Conservation (phyloP, 2,888 invertebrate species). For the Leptinotarsa peninsularis region DNA sequence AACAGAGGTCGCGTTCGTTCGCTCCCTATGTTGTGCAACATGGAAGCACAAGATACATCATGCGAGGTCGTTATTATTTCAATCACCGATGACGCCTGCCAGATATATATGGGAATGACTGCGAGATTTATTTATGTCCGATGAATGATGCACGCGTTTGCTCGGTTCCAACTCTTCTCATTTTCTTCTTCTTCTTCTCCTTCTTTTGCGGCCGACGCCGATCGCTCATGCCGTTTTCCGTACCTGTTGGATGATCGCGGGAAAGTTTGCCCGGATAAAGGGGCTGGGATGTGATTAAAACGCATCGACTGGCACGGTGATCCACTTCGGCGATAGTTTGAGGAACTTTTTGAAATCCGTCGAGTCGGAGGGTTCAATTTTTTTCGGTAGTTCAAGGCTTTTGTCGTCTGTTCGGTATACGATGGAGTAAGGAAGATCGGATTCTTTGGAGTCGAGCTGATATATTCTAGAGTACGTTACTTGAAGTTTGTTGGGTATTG, state of each 20-base stretch:
- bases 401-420: too few relatives aligned
- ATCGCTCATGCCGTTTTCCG: not conserved
- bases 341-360: not conserved
- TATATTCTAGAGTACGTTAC: too few relatives aligned
- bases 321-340: not conserved
- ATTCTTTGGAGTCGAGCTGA: too few relatives aligned
- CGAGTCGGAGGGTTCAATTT: too few relatives aligned
- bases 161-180: constrained; percentile 3
- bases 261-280: not conserved
- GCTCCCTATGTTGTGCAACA: constrained; percentile 5
- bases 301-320: not conserved
- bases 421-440: too few relatives aligned
- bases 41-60: constrained; percentile 23
- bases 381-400: too few relatives aligned
- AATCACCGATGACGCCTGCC: constrained; percentile 25
- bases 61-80: constrained; percentile 28
- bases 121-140: not conserved
- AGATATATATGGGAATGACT: constrained; percentile 12
- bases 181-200: not conserved
- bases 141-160: constrained; percentile 10
- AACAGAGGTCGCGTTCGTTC: constrained; percentile 12
- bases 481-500: too few relatives aligned
- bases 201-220: not conserved
- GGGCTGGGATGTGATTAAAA: not conserved
- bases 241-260: constrained; percentile 9